Conservation (phyloP, 2,888 invertebrate genomes). For the Cataglyphis livida region DNA sequence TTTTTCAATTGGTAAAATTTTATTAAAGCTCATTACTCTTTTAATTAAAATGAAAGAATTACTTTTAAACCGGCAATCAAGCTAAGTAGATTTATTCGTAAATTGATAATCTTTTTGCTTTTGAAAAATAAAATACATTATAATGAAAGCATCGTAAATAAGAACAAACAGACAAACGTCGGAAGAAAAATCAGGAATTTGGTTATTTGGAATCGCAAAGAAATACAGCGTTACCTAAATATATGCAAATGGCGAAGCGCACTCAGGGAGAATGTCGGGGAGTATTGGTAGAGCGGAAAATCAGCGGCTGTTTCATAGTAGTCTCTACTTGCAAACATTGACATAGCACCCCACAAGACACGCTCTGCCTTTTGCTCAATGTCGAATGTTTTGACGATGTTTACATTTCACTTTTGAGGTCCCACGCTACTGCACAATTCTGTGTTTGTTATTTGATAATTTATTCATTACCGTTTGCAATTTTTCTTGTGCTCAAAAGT, state of each 20-base stretch:
- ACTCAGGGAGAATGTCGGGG: not conserved
- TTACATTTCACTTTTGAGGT: not conserved
- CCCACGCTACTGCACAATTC: not conserved
- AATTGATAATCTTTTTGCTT: not conserved
- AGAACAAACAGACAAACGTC: conserved; percentile 11
- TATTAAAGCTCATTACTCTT: not conserved
- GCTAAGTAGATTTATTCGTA: not conserved
- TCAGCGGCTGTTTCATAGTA: conserved; percentile 47
- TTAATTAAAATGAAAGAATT: not conserved
- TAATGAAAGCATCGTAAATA: not conserved
- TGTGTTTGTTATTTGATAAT: not conserved
- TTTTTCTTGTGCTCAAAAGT: not conserved
- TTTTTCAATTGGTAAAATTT: not conserved
- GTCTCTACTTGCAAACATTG: conserved; percentile 66
- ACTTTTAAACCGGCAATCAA: not conserved
- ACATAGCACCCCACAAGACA: conserved; percentile 43
- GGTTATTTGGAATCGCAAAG: conserved; percentile 18
- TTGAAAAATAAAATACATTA: not conserved
- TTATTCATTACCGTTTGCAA: not conserved
- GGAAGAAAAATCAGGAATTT: not conserved
- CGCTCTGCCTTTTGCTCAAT: conserved; percentile 4
- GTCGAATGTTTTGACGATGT: conserved; percentile 13
- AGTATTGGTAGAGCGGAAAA: conserved; percentile 47
- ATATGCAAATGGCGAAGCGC: conserved; percentile 46
- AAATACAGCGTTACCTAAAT: conserved; percentile 35